A percentile compares a stretch with the other conserved stretches of the same genome.
Conservation (phyloP, 2,888 invertebrate genomes). For the Esperia sulphurella region DNA sequence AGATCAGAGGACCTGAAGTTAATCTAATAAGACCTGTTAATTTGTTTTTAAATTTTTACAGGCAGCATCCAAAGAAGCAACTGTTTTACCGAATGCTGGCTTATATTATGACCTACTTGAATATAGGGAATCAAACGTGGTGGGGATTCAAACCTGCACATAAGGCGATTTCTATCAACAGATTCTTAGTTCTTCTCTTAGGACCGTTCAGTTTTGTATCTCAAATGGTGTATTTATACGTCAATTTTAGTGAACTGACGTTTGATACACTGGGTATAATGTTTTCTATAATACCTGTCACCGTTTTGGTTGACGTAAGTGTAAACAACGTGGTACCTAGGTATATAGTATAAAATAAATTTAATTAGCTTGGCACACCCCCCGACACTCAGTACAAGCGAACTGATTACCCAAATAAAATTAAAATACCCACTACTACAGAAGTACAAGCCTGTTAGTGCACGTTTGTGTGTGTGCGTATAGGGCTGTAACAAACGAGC, state of each 20-base stretch:
- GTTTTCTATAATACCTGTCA: conserved; percentile 1
- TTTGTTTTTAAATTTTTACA: neutral
- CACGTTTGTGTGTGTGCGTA: too few species aligned
- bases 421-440: too few species aligned
- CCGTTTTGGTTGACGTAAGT: neutral
- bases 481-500: too few species aligned
- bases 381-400: too few species aligned
- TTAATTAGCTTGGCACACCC: too few species aligned
- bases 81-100: neutral
- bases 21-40: too few species aligned
- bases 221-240: neutral
- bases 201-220: neutral
- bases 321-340: neutral
- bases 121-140: neutral
- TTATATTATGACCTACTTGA: neutral
- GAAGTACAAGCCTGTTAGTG: too few species aligned
- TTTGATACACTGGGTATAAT: conserved; percentile 5
- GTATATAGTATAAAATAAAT: too few species aligned
- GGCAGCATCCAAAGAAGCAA: neutral
- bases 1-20: too few species aligned
- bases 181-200: neutral
- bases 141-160: neutral
- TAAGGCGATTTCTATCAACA: neutral
- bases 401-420: too few species aligned
- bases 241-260: conserved; percentile 2